These are phyloP conservation scores for Furcifer pardalis DNA, from an alignment of 2,797 vertebrate genomes.

Conservation along the genomic window DNA sequence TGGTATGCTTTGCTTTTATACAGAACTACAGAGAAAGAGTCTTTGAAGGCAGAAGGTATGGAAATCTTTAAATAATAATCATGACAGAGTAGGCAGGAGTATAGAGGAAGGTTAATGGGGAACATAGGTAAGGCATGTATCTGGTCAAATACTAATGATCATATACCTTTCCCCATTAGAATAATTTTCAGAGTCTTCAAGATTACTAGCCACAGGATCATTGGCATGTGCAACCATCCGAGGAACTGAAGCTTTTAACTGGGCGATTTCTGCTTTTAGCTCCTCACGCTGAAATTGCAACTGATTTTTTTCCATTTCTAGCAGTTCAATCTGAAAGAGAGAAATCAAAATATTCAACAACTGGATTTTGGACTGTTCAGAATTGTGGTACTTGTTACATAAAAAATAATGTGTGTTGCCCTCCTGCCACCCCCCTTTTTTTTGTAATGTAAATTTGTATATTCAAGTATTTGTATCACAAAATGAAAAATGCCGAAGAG, in stretches of 20 bases:
- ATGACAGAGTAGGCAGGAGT: background rate
- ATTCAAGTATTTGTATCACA: no score
- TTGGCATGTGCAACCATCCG: slow-evolving; percentile 63
- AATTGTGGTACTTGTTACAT: background rate
- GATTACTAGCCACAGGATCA: slow-evolving; percentile 71
- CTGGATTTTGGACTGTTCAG: background rate
- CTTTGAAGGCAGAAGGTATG: background rate
- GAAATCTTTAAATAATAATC: background rate
- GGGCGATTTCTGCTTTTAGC: slow-evolving; percentile 78
- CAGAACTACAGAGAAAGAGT: background rate
- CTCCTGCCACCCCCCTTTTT: background rate
- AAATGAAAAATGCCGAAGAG: no score
- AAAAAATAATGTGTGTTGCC: background rate
- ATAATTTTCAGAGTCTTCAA: slow-evolving; percentile 69
- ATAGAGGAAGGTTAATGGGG: background rate
- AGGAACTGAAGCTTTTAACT: slow-evolving; percentile 77
- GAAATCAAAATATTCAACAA: slow-evolving; percentile 23
- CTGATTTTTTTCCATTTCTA: slow-evolving; percentile 79
- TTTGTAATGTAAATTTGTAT: background rate
- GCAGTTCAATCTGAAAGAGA: slow-evolving; percentile 76
- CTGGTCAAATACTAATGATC: slow-evolving; percentile 46
- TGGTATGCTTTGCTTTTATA: background rate
- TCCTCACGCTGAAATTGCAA: slow-evolving; percentile 78
- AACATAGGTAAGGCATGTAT: background rate
- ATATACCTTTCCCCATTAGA: slow-evolving; percentile 70